Evolutionary conservation across 1,140 invertebrate genomes (phyloP), one percentile per base, ranked within the genome.

Genomic region (Pogonognathellus flavescens): DNA sequence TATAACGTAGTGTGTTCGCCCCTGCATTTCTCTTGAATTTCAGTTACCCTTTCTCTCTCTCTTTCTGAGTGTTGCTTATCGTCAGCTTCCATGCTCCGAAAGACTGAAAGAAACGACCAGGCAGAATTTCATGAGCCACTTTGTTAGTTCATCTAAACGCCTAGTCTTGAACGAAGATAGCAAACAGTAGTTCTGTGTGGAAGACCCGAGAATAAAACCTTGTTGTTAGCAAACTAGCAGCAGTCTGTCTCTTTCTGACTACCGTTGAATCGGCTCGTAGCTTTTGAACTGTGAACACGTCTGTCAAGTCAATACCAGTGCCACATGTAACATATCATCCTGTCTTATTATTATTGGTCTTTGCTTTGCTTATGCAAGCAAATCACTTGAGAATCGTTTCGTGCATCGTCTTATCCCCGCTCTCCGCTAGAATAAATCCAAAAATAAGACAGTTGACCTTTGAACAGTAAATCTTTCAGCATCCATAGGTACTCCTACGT

Each of bases 51-150:
- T 20, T 66, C 62, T 66, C 62, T 66, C 25, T 66, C 62, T 66
- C 62, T 66, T 9, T 66, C 20, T 66, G 62, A 18, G n/a, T 16
- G 20, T 66, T 66, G 62, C 62, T 66, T 66, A 66, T 66, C 62
- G 62, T 13, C 62, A 66, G 62, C 22, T 66, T 66, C 62, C 62
- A 66, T 66, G 62, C 62, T 66, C 62, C 62, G 20, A 13, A 16
- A 66, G 16, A 55, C 53, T 55, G 53, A 55, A 55, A 16, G 11
- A 16, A 55, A 55, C 53, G 53, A 55, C 62, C 22, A 66, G 25
- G 20, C 25, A 66, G 60, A 66, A 66, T 66, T 66, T 66, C 62
- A 66, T 66, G 62, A 66, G 62, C 62, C 62, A 66, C 60, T 1
- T 13, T 25, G 62, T 66, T 20, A 66, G 60, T 66, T 22, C 25